These are phyloP conservation scores for Magallana ariakensis DNA, from an alignment of 1,140 invertebrate species.

Conservation along the genomic window DNA sequence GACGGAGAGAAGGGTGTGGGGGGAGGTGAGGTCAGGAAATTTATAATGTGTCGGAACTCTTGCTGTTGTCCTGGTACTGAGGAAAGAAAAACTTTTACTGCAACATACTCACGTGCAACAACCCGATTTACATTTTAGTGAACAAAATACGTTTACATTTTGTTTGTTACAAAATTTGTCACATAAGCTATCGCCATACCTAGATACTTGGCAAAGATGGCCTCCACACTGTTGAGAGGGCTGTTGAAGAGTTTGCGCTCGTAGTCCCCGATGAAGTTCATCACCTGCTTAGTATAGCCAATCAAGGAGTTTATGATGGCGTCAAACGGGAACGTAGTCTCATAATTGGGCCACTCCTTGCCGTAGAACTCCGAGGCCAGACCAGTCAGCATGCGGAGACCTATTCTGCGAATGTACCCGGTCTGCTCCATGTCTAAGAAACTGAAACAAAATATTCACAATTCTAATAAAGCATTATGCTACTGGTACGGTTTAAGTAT, in stretches of 20 bases:
- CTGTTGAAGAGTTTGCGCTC: background rate
- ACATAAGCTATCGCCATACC: background rate
- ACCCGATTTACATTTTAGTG: no score
- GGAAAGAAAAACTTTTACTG: no score
- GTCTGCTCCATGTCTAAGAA: background rate
- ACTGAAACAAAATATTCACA: background rate
- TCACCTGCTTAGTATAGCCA: background rate
- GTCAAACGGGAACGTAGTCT: background rate
- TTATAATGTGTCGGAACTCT: background rate
- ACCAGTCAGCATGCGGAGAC: background rate
- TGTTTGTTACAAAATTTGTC: no score
- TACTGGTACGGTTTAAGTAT: no score
- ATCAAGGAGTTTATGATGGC: background rate
- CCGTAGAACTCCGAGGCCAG: background rate
- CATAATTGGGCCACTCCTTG: background rate
- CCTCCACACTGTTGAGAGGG: background rate
- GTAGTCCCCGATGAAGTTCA: background rate
- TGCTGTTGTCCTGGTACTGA: background rate
- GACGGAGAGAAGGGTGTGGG: background rate
- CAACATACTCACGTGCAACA: no score
- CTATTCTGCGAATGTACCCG: background rate
- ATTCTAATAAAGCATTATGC: background rate
- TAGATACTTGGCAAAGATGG: background rate
- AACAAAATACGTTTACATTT: no score
- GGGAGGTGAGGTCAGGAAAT: background rate